These are phyloP conservation scores for Ctena decussata DNA, from an alignment of 2,888 invertebrate species.

Conservation along the genomic window DNA sequence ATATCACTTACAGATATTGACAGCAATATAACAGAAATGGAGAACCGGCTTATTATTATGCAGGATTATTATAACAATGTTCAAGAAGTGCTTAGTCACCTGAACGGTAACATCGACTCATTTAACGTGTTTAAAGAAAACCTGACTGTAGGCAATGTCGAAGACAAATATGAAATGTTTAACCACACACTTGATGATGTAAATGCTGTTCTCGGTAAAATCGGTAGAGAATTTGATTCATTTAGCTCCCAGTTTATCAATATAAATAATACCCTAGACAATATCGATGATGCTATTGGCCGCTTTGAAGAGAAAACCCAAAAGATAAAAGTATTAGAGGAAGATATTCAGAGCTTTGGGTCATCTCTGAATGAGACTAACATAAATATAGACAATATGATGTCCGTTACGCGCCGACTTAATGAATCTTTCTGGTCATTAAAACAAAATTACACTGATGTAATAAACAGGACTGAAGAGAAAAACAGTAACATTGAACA, in stretches of 20 bases:
- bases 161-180: slow-evolving; percentile 32
- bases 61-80: slow-evolving; percentile 57
- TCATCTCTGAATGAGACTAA: slow-evolving; percentile 25
- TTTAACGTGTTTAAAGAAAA: slow-evolving; percentile 40
- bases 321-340: slow-evolving; percentile 24
- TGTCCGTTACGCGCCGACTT: slow-evolving; percentile 1
- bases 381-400: slow-evolving; percentile 9
- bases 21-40: slow-evolving; percentile 43
- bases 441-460: slow-evolving; percentile 43
- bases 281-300: slow-evolving; percentile 40
- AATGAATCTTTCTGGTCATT: slow-evolving; percentile 34
- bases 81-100: slow-evolving; percentile 34
- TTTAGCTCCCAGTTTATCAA: slow-evolving; percentile 47
- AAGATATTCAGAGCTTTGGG: slow-evolving; percentile 26
- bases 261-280: slow-evolving; percentile 45
- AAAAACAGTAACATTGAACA: slow-evolving; percentile 42
- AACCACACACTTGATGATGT: slow-evolving; percentile 43
- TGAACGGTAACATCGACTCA: slow-evolving; percentile 26
- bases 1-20: slow-evolving; percentile 47
- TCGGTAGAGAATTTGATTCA: slow-evolving; percentile 44
- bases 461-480: slow-evolving; percentile 33
- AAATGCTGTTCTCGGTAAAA: slow-evolving; percentile 45
- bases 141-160: slow-evolving; percentile 35
- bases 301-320: slow-evolving; percentile 36
- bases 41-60: slow-evolving; percentile 55